Base-by-base conservation (phyloP, 2,888 invertebrate species). In the Torymus texanus region DNA sequence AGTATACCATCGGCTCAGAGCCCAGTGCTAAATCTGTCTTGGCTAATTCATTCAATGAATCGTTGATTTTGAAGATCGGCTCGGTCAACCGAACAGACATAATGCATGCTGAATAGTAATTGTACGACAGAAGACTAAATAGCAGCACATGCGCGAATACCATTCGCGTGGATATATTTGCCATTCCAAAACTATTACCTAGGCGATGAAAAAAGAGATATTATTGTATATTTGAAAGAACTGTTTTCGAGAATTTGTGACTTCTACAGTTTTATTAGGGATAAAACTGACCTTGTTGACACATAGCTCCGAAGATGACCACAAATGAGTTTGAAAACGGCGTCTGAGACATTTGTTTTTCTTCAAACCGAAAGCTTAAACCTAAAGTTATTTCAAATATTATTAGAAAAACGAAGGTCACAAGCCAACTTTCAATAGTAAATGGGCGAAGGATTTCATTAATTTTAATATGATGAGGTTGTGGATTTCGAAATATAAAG, bases 61-160 rank as follows among this genome's bases (percentile, higher is more conserved):
- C 88, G 61, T 88, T 88, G 83, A 88, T 87, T 84, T 87, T 88
- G 3, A 85, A 85, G 2, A 88, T 83, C 2, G 88, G 88, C 72
- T 86, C 83, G 74, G 85, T 88, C 10, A 88, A 78, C 65, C 88
- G 85, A 10, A 86, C 86, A 0, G 88, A 88, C 3, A 88, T 88
- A 11, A 88, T 85, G 71, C 86, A 86, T 3, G 85, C 88, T 1
- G 87, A 85, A 61, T 88, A 88, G 79, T 88, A 88, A 81, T 87
- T 88, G 55, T 85, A 87, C 58, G 87, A 83, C 21, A 88, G 79
- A 74, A 88, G 84, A 55, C 86, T 85, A 73, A 87, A 88, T 4
- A 41, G 1, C 8, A 41, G 41, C 41, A 41, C 41, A 5, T 8
- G 41, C 41, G 8, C 1, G 41, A 41, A 41, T 41, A 41, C 41